Base-by-base conservation (phyloP, 2,888 invertebrate genomes). In the Polia nebulosa region DNA sequence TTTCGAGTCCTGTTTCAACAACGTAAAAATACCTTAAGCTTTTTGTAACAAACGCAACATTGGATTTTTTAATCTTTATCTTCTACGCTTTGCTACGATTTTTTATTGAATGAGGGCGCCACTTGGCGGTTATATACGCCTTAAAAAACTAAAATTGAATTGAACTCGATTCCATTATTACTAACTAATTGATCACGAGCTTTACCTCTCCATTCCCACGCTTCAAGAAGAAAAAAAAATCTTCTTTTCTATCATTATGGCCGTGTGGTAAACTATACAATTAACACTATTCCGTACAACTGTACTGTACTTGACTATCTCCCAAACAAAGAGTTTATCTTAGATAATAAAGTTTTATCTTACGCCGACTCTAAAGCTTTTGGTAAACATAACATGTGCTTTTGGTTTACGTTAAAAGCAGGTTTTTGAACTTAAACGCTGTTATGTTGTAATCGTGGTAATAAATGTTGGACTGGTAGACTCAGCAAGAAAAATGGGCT, bases 241-340 rank as follows among this genome's bases (percentile, higher is more conserved):
- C 5, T 36, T n/a, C n/a, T 8, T 22, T 41, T 41, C 17, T 20
- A 13, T 8, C 22, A 39, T 13, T 22, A 56, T 9, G 4, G 0
- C 17, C 8, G 11, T 13, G 5, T 20, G 15, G 53, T 39, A 52
- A 45, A 29, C 17, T 13, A 17, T 15, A 25, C 7, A 75, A 75
- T 76, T 76, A 75, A 60, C 72, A 72, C 71, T 34, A 6, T 11
- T 22, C 34, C 1, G 0, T 44, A 22, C 27, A 72, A 72, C 60
- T 56, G 75, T 74, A 76, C 74, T 55, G 76, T 75, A 60, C 77
- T 36, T 8, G 15, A 5, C 32, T 41, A 39, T 34, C 20, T 45
- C 1, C 1, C 17, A 64, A 57, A 76, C 76, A 76, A 74, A 22
- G n/a, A 36, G 11, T 53, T 51, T 75, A 76, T 72, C 52, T 57